phyloP scores from a whole-genome alignment of 2,888 invertebrate species.

The Chrysotoxum bicinctum region DNA sequence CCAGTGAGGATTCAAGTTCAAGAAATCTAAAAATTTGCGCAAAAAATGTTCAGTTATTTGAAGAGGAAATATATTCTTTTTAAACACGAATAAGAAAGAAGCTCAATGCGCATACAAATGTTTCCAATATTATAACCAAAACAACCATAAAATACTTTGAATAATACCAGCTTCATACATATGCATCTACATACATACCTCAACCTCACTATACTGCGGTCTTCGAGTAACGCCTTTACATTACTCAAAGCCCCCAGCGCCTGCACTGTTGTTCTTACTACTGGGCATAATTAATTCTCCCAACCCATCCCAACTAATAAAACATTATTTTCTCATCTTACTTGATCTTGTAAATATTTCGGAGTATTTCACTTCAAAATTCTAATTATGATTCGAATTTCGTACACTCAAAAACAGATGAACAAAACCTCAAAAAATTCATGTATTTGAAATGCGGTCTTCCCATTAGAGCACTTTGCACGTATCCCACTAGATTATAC shows the following conservation, averaged over 20 bases:
- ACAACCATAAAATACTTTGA: too few relatives aligned
- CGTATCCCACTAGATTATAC: not conserved
- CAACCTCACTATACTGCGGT: not conserved
- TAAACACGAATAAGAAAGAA: too few relatives aligned
- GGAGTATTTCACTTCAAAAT: not conserved
- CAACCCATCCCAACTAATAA: not conserved
- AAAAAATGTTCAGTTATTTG: too few relatives aligned
- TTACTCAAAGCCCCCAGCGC: not conserved
- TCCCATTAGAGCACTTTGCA: not conserved
- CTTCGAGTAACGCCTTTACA: not conserved
- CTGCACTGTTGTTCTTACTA: too few relatives aligned
- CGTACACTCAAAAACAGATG: not conserved
- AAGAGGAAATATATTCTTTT: too few relatives aligned
- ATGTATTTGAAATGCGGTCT: not conserved
- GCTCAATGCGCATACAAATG: too few relatives aligned
- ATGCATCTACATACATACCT: too few relatives aligned
- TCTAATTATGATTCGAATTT: conserved; percentile 27
- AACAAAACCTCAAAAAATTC: conserved; percentile 19
- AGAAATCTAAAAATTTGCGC: too few relatives aligned
- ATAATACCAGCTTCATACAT: too few relatives aligned
- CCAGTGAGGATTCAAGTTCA: too few relatives aligned
- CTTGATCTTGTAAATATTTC: not conserved
- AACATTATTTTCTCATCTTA: not conserved
- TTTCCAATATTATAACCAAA: too few relatives aligned
- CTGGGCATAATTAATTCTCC: too few relatives aligned